Base-by-base conservation (phyloP, 2,797 vertebrate genomes). In the Gorsachius magnificus region DNA sequence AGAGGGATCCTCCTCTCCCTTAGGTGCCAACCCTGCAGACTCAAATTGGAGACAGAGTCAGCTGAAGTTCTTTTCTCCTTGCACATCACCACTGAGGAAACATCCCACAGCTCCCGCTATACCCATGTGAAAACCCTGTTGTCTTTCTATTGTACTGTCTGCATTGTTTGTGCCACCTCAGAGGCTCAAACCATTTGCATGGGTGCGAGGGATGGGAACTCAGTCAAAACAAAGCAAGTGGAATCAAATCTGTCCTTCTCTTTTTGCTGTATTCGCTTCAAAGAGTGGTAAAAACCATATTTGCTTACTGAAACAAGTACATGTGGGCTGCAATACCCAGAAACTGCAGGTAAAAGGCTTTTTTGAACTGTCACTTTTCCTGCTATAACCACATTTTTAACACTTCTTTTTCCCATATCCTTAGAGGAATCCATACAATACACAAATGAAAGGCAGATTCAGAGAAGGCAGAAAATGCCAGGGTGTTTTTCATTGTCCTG, bases 401-500 rank as follows among this genome's bases (percentile, higher is more conserved):
- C 60, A 63, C 83, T 96, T 90, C 86, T 72, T 61, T 91, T 85
- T 91, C 90, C 41, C 31, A 13, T 70, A 80, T 79, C 74, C 84
- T 93, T 86, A 82, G 76, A 96, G 60, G 54, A 92, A 90, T 68
- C 76, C 65, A 88, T 90, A 72, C 31, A 94, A 91, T 24, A 63
- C 51, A 93, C 79, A 94, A 93, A 94, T 84, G 93, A 95, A 94
- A 96, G 84, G 69, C 89, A 89, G 79, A 91, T 90, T 89, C 89
- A 90, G 69, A 89, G 71, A 87, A 93, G 79, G 58, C 93, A 96
- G 94, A 97, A 95, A 93, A 90, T 63, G 80, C 74, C 87, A 83
- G 91, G 89, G 79, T 82, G 66, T 95, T 96, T 95, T 95, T 92
- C 92, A 84, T 69, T 95, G 95, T 95, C 92, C 80, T 22, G 56